A percentile compares a stretch with the other conserved stretches of the same genome.
phyloP scores from a whole-genome alignment of 2,797 vertebrate species.

The Salarias fasciatus region DNA sequence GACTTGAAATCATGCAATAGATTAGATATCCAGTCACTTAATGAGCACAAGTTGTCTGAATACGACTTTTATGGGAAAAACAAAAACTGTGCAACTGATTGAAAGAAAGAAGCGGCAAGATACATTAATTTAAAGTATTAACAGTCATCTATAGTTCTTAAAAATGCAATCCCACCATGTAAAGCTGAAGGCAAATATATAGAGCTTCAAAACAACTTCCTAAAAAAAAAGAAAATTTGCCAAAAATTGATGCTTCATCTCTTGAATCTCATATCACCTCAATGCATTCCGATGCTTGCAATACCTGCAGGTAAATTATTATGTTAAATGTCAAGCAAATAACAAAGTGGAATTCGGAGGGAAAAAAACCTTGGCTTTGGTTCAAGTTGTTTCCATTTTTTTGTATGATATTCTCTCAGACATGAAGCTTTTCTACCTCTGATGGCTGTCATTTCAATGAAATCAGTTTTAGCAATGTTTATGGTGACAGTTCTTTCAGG shows the following conservation, averaged over 20 bases:
- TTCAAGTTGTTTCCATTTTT: not conserved
- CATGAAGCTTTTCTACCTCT: constrained; percentile 42
- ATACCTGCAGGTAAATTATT: not conserved
- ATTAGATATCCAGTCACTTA: too few species aligned
- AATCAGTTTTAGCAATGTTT: too few species aligned
- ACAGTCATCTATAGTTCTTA: too few species aligned
- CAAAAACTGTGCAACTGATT: too few species aligned
- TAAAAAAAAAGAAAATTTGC: not conserved
- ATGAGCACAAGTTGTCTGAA: too few species aligned
- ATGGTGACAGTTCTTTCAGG: too few species aligned
- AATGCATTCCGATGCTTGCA: constrained; percentile 3
- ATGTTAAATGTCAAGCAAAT: constrained; percentile 5
- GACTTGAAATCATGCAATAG: too few species aligned
- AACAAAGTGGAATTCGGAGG: not conserved
- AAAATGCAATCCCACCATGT: too few species aligned
- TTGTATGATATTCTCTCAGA: not conserved
- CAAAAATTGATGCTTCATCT: not conserved
- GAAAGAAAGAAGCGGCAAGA: too few species aligned
- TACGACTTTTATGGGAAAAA: too few species aligned
- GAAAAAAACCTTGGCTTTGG: not conserved
- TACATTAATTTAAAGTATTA: too few species aligned
- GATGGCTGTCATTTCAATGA: constrained; percentile 21
- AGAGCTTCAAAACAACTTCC: not conserved
- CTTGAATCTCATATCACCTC: not conserved
- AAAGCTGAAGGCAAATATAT: not conserved